A percentile compares a stretch with the other conserved stretches of the same genome.
Evolutionary conservation across 2,888 invertebrate species (phyloP).

Genomic region (Polyploca ridens): DNA sequence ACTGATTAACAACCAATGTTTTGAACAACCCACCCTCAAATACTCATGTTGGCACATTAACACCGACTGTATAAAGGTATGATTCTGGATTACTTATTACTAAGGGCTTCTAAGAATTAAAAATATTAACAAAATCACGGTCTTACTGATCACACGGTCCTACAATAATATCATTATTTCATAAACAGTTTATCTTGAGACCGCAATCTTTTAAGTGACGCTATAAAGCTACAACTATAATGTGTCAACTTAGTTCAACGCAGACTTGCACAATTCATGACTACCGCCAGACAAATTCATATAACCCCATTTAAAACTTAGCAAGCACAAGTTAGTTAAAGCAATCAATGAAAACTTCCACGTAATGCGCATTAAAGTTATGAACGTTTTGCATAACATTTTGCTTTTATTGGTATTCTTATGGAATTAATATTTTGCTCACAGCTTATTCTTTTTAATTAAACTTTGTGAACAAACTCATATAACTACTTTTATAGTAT

Average conservation of each 20-base stretch:
- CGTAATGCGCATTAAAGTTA: conserved; percentile 42
- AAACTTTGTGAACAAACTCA: conserved; percentile 8
- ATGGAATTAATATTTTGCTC: conserved; percentile 9
- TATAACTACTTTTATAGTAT: not conserved
- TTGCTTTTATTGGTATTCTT: conserved; percentile 23
- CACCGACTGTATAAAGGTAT: too few species aligned
- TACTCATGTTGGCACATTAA: too few species aligned
- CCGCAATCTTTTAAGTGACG: conserved; percentile 16
- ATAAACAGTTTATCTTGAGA: not conserved
- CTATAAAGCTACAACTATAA: conserved; percentile 24
- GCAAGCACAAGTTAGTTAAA: conserved; percentile 40
- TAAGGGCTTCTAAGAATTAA: too few species aligned
- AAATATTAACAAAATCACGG: not conserved
- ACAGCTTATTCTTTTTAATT: conserved; percentile 13
- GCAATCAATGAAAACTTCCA: conserved; percentile 57
- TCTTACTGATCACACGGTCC: too few species aligned
- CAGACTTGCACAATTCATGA: conserved; percentile 38
- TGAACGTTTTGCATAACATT: conserved; percentile 40
- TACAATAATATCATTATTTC: not conserved
- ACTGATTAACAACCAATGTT: too few species aligned
- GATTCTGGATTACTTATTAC: too few species aligned
- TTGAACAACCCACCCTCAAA: too few species aligned
- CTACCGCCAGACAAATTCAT: conserved; percentile 54
- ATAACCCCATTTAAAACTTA: conserved; percentile 52
- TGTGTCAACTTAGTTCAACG: conserved; percentile 35